Evolutionary conservation across 2,113 vertebrate species (phyloP).

Genomic region (Arenaria interpres): DNA sequence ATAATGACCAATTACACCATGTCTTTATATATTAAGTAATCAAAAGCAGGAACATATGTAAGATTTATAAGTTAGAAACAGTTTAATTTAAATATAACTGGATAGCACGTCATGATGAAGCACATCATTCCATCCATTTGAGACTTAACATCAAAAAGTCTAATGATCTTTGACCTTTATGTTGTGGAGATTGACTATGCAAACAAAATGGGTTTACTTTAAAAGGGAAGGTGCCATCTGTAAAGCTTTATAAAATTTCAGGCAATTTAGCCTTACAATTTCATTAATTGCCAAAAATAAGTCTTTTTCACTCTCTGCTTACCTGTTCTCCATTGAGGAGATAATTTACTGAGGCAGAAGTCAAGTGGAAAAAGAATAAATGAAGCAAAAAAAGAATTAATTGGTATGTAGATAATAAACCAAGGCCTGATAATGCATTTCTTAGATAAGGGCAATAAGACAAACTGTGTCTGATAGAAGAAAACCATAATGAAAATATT

Average conservation of each 20-base stretch:
- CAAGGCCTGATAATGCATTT: background rate
- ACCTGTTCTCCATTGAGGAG: background rate
- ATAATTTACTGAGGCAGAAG: background rate
- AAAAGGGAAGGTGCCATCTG: background rate
- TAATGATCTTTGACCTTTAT: background rate
- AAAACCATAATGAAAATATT: conserved; percentile 15
- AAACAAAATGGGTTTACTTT: background rate
- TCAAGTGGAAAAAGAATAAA: conserved; percentile 16
- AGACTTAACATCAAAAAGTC: background rate
- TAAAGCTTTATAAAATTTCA: background rate
- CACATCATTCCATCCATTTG: background rate
- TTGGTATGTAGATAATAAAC: conserved; percentile 27
- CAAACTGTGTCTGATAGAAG: background rate
- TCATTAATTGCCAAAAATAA: background rate
- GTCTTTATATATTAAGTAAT: conserved; percentile 10
- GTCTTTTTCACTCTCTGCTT: background rate
- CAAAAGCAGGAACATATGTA: background rate
- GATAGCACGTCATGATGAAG: background rate
- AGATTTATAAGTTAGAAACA: background rate
- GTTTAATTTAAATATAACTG: conserved; percentile 1
- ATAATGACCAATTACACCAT: conserved; percentile 13
- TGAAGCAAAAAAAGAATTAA: conserved; percentile 22
- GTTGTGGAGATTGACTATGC: background rate
- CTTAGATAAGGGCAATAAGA: background rate
- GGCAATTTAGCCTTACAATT: background rate